Percentiles rank a stretch among this genome's conserved stretches.
Evolutionary conservation across 2,888 invertebrate species (phyloP).

Genomic region (Timema podura): DNA sequence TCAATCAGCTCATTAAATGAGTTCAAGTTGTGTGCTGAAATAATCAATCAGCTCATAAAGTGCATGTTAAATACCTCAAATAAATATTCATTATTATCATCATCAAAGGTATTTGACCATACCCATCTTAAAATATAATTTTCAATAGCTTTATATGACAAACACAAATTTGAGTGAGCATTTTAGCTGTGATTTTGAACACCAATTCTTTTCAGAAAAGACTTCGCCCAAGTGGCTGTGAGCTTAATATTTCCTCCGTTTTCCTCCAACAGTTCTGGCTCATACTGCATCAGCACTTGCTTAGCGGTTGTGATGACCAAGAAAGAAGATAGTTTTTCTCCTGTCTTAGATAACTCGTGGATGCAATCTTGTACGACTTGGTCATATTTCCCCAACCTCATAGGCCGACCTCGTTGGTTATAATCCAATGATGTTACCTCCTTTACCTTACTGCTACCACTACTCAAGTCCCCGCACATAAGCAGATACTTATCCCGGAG

Average conservation of each 20-base stretch:
- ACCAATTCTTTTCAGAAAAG: constrained; percentile 39
- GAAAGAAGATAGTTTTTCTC: constrained; percentile 39
- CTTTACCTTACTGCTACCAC: constrained; percentile 20
- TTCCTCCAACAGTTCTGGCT: constrained; percentile 42
- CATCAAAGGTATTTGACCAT: too few relatives aligned
- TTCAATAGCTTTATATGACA: too few relatives aligned
- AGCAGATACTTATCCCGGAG: constrained; percentile 37
- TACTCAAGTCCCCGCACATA: constrained; percentile 23
- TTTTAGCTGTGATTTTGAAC: constrained; percentile 23
- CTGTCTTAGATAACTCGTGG: constrained; percentile 35
- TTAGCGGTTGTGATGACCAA: constrained; percentile 42
- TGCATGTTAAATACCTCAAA: too few relatives aligned
- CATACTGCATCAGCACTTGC: constrained; percentile 42
- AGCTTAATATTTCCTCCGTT: constrained; percentile 44
- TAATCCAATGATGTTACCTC: constrained; percentile 36
- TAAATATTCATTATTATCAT: too few relatives aligned
- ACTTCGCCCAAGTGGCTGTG: constrained; percentile 44
- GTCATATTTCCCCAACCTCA: constrained; percentile 39
- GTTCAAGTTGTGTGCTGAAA: too few relatives aligned
- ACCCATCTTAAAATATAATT: too few relatives aligned
- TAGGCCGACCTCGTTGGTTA: constrained; percentile 38
- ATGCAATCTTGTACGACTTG: constrained; percentile 38
- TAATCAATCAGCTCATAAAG: too few relatives aligned
- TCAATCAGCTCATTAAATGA: too few relatives aligned
- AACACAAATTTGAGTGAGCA: too few relatives aligned